Conservation (phyloP, 2,888 invertebrate genomes). For the Athalia circularis region DNA sequence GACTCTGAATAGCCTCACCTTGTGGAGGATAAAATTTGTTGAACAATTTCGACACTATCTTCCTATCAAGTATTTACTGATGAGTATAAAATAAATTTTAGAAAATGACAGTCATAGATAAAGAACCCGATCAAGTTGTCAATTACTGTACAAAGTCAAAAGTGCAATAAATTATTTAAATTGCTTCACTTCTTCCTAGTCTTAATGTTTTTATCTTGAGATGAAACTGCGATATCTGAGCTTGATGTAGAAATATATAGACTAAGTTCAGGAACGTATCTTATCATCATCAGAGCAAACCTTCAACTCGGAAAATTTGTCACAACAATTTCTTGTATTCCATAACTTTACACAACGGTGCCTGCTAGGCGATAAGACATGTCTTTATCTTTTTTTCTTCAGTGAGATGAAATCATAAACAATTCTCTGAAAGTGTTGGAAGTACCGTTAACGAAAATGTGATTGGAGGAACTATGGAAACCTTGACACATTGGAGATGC, state of each 20-base stretch:
- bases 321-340: neutral
- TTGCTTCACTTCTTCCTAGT: neutral
- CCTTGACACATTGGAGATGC: neutral
- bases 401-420: neutral
- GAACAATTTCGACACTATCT: conserved; percentile 24
- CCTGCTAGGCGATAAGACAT: neutral
- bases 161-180: conserved; percentile 38
- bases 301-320: neutral
- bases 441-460: neutral
- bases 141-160: conserved; percentile 36
- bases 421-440: neutral
- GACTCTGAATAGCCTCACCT: too few relatives aligned
- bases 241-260: too few relatives aligned
- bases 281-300: too few relatives aligned
- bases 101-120: neutral
- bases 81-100: neutral
- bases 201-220: neutral
- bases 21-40: neutral
- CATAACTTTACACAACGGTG: neutral
- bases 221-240: too few relatives aligned
- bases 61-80: neutral
- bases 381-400: neutral
- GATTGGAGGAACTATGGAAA: neutral
- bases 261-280: too few relatives aligned
- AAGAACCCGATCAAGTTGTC: conserved; percentile 13